Conservation (phyloP, 2,113 vertebrate genomes). For the Cynopterus brachyotis region DNA sequence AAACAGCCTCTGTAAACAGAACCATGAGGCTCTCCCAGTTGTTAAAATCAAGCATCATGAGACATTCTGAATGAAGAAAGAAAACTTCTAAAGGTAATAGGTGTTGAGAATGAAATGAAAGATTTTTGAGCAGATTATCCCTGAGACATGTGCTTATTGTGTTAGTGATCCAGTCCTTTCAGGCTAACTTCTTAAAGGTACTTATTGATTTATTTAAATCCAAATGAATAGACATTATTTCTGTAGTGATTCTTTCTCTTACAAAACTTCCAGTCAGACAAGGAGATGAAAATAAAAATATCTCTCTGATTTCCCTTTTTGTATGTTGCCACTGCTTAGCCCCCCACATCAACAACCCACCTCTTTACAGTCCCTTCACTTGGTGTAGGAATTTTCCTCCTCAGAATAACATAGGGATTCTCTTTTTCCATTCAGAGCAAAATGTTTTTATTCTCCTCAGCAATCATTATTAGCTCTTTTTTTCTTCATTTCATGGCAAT, state of each 20-base stretch:
- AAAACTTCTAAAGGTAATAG: conserved; percentile 75
- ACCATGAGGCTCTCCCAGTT: conserved; percentile 56
- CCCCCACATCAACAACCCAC: conserved; percentile 52
- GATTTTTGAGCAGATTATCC: conserved; percentile 62
- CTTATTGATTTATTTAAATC: conserved; percentile 73
- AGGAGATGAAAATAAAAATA: conserved; percentile 82
- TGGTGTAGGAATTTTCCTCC: conserved; percentile 55
- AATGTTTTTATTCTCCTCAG: conserved; percentile 70
- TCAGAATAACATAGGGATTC: conserved; percentile 72
- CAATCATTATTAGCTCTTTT: conserved; percentile 67
- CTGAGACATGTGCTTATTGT: conserved; percentile 65
- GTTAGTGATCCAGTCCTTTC: conserved; percentile 71
- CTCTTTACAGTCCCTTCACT: conserved; percentile 48
- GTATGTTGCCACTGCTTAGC: conserved; percentile 65
- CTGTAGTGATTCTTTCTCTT: conserved; percentile 54
- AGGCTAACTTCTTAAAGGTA: conserved; percentile 67
- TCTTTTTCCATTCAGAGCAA: conserved; percentile 64
- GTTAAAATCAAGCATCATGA: conserved; percentile 48
- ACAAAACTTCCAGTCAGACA: conserved; percentile 80
- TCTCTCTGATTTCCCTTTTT: conserved; percentile 77
- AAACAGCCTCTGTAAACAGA: conserved; percentile 59
- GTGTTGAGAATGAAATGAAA: conserved; percentile 57
- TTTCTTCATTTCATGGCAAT: conserved; percentile 36
- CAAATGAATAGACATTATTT: background rate
- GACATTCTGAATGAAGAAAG: conserved; percentile 76